These are phyloP conservation scores for Agrenia bidenticulata DNA, from an alignment of 2,888 invertebrate species.

Conservation along the genomic window DNA sequence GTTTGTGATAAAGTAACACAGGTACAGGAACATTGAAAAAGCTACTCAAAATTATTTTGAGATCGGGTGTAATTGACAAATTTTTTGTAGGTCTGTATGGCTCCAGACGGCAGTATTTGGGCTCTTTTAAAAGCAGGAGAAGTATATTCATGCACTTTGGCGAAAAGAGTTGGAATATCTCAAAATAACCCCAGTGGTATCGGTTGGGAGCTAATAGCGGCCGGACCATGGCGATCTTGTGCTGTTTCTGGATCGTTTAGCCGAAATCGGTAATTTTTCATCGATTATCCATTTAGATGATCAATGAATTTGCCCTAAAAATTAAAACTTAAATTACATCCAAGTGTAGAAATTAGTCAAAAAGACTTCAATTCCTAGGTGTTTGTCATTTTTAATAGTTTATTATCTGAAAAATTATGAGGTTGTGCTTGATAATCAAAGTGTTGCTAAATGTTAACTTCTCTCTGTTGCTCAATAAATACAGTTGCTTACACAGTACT, in stretches of 20 bases:
- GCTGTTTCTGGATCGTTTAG: slow-evolving; percentile 40
- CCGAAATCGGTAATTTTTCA: slow-evolving; percentile 14
- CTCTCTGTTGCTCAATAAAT: too few relatives aligned
- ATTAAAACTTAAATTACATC: too few relatives aligned
- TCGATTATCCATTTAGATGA: too few relatives aligned
- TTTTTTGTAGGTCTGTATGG: slow-evolving; percentile 35
- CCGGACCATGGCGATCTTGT: slow-evolving; percentile 47
- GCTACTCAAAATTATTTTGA: not conserved
- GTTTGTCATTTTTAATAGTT: too few relatives aligned
- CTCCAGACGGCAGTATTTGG: slow-evolving; percentile 67
- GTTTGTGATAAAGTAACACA: slow-evolving; percentile 55
- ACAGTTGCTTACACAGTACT: too few relatives aligned
- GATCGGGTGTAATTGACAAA: not conserved
- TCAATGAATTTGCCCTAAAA: too few relatives aligned
- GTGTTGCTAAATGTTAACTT: too few relatives aligned
- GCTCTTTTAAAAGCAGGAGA: slow-evolving; percentile 65
- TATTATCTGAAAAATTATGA: too few relatives aligned
- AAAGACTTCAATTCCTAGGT: too few relatives aligned
- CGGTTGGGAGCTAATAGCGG: slow-evolving; percentile 64
- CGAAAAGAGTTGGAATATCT: slow-evolving; percentile 72
- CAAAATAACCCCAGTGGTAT: slow-evolving; percentile 71
- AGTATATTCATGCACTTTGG: slow-evolving; percentile 63
- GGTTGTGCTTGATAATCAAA: too few relatives aligned
- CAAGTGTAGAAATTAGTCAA: too few relatives aligned
- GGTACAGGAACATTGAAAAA: slow-evolving; percentile 50